Base-by-base conservation (phyloP, 2,113 vertebrate species). In the Malurus elegans region DNA sequence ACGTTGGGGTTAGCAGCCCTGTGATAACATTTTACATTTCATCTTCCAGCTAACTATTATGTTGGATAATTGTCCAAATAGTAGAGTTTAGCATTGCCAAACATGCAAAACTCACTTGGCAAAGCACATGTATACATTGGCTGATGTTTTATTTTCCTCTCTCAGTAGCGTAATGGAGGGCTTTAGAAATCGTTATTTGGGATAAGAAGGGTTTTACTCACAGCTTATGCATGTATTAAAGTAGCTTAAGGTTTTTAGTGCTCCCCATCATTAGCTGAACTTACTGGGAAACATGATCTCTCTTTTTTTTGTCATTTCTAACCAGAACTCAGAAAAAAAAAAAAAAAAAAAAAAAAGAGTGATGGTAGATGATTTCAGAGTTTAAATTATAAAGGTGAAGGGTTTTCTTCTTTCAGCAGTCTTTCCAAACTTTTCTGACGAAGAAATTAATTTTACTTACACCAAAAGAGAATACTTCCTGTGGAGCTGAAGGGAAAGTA, bases 191-290 rank as follows among this genome's bases (percentile, higher is more conserved):
- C 7, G 1, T 95, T 91, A 88, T 45, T 95, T 94, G 93, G 94
- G 71, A 95, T 95, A 90, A 94, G 79, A 88, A 88, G 47, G 79
- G 81, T 42, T 94, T 95, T 91, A 69, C 66, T 91, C 79, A 50
- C 29, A 88, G 90, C 58, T 95, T 95, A 94, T 38, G 58, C 73
- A 70, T 2, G 7, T 82, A 93, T 95, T 96, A 82, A 88, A 95
- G 50, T 70, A 91, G 91, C 84, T 96, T 95, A 94, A 74, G 78
- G 53, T 72, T 97, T 95, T 93, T 94, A 85, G 81, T 90, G 67
- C 24, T 85, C 84, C 92, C 67, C 21, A 23, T 94, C 90, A 93
- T 95, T 96, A 95, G 45, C 74, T 86, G 83, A 92, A 92, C 20
- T 95, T 92, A 58, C 58, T 79, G 36, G 23, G 89, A 89, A 94